phyloP scores from a whole-genome alignment of 2,113 vertebrate species.

The Platanista minor region DNA sequence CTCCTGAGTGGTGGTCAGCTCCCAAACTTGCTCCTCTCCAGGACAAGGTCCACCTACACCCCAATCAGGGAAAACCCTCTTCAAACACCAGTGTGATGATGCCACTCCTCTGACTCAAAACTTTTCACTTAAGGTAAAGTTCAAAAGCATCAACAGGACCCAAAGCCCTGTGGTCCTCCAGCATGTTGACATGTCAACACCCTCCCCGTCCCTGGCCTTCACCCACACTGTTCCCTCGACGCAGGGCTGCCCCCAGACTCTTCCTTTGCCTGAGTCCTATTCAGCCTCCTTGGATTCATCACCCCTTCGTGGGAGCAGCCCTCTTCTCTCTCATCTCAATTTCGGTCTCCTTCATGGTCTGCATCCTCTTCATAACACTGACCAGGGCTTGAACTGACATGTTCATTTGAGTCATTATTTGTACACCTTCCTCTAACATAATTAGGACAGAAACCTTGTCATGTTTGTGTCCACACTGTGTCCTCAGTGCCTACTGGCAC shows the following conservation, averaged over 20 bases:
- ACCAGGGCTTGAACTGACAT: not conserved
- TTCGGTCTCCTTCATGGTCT: accelerated
- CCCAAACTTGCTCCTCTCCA: not conserved
- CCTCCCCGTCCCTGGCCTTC: accelerated
- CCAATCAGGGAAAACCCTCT: not conserved
- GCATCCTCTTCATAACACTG: not conserved
- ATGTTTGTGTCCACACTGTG: not conserved
- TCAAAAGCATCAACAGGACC: not conserved
- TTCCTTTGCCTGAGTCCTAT: not conserved
- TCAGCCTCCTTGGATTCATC: accelerated
- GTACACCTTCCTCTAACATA: accelerated
- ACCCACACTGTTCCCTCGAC: accelerated
- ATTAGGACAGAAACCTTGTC: no score
- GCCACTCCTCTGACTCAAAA: not conserved
- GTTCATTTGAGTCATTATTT: not conserved
- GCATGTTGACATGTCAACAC: accelerated
- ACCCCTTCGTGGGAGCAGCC: accelerated
- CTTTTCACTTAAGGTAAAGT: not conserved
- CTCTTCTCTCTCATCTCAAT: not conserved
- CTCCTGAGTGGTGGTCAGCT: not conserved
- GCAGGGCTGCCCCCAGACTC: not conserved
- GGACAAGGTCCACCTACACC: not conserved
- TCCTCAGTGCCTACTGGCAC: not conserved
- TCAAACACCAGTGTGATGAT: not conserved
- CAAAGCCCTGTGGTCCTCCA: not conserved